Base-by-base conservation (phyloP, 2,797 vertebrate species). In the Macrochelys suwanniensis region DNA sequence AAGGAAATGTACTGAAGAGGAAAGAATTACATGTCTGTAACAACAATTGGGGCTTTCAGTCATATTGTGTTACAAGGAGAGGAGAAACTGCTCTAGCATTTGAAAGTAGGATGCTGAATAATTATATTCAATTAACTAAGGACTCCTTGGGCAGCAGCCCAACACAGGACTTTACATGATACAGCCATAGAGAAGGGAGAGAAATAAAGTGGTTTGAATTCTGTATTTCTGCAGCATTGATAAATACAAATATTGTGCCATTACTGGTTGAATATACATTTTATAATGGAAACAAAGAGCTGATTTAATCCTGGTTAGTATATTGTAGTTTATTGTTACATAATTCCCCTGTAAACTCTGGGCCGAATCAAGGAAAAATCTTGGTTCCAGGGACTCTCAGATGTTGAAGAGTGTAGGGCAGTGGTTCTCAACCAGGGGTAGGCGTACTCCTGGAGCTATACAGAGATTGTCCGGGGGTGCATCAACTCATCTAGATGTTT, bases 91-190 rank as follows among this genome's bases (percentile, higher is more conserved):
- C 82, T 97, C 90, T 96, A 96, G 89, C 95, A 94, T 97, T 97
- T 97, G 96, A 97, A 97, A 97, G 95, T 97, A 97, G 92, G 93
- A 91, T 98, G 94, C 78, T 90, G 93, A 95, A 93, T 97, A 97
- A 97, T 98, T 98, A 97, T 95, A 92, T 88, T 95, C 95, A 98
- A 98, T 98, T 98, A 98, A 98, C 97, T 97, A 97, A 98, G 95
- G 80, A 92, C 95, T 97, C 85, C 74, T 91, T 96, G 97, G 98
- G 97, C 97, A 97, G 68, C 49, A 94, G 92, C 83, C 96, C 97
- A 98, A 79, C 21, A 71, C 59, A 89, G 89, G 87, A 54, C 87
- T 86, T 61, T 53, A 82, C 57, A 31, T n/a, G 53, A 89, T 49
- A 79, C 89, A 78, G 49, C 51, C 26, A 80, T 26, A 84, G 33